phyloP scores from a whole-genome alignment of 1,140 invertebrate species.

The Bombus superbus region DNA sequence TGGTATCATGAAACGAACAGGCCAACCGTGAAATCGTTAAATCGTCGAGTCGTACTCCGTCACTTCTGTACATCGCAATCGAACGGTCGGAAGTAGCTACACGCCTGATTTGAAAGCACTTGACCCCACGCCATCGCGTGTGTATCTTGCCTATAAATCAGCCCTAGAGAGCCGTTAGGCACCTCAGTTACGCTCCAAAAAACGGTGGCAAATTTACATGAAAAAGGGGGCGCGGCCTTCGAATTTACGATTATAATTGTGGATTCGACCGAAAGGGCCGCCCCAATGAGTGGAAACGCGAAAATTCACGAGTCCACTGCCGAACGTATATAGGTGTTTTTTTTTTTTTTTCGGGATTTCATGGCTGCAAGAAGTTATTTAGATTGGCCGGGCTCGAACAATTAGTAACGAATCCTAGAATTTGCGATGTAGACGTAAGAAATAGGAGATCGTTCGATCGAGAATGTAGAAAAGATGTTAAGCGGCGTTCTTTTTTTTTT shows the following conservation, averaged over 20 bases:
- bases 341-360: neutral
- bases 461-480: too few species aligned
- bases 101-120: slow-evolving; percentile 21
- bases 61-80: slow-evolving; percentile 21
- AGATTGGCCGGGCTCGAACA: slow-evolving; percentile 1
- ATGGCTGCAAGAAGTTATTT: slow-evolving; percentile 7
- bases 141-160: slow-evolving; percentile 27
- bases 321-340: neutral
- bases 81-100: slow-evolving; percentile 7
- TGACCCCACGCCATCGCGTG: slow-evolving; percentile 1
- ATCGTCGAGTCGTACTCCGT: slow-evolving; percentile 18
- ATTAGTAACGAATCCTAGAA: slow-evolving; percentile 2
- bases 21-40: slow-evolving; percentile 28
- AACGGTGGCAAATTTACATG: slow-evolving; percentile 16
- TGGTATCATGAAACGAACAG: neutral
- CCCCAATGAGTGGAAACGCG: neutral
- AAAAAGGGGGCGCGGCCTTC: neutral
- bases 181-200: slow-evolving; percentile 25
- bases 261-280: neutral
- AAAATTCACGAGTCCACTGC: neutral
- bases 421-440: neutral
- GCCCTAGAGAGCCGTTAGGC: neutral
- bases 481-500: too few species aligned
- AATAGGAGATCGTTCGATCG: neutral
- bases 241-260: slow-evolving; percentile 27